Evolutionary conservation across 2,113 vertebrate genomes (phyloP).

Genomic region (Egretta garzetta): DNA sequence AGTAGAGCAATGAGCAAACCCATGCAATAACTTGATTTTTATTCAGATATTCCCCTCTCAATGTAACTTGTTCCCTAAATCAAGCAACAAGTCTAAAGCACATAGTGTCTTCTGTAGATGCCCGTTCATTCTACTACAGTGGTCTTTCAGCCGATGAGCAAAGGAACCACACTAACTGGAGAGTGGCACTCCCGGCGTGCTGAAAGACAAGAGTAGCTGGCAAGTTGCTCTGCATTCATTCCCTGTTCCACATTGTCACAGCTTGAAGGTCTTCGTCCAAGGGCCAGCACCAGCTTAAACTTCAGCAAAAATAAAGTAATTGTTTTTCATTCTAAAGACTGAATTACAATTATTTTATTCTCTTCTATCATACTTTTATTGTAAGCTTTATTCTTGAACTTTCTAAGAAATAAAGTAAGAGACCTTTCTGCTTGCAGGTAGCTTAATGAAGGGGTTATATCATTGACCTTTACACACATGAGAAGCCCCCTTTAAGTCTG

Average conservation of each 20-base stretch:
- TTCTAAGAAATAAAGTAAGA: neutral
- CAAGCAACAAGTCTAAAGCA: neutral
- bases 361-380: neutral
- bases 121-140: neutral
- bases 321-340: neutral
- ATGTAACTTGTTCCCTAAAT: neutral
- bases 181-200: neutral
- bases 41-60: neutral
- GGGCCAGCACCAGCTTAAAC: neutral
- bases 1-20: slow-evolving; percentile 22
- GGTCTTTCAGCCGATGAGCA: neutral
- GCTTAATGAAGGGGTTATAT: neutral
- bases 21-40: slow-evolving; percentile 22
- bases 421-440: neutral
- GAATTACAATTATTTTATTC: neutral
- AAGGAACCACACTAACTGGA: neutral
- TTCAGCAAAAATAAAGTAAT: neutral
- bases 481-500: neutral
- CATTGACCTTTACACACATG: neutral
- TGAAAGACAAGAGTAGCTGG: neutral
- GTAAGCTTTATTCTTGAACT: neutral
- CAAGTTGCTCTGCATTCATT: neutral
- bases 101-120: neutral
- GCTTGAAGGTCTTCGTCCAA: neutral
- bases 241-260: neutral